Base-by-base conservation (phyloP, 2,797 vertebrate genomes). In the Notamacropus eugenii region DNA sequence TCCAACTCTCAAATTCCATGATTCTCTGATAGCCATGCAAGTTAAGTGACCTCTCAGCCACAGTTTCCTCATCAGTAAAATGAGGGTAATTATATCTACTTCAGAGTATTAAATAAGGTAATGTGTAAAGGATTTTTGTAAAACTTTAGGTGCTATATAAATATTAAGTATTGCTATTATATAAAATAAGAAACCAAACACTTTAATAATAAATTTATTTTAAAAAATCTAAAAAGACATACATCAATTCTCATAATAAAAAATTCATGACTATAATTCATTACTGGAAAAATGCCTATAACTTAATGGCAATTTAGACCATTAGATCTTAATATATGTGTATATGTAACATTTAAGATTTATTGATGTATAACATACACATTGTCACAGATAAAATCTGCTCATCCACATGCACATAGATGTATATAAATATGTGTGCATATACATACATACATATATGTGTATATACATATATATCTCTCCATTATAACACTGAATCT, bases 191-290 rank as follows among this genome's bases (percentile, higher is more conserved):
- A n/a, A 67, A 67, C 11, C 58, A 28, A 67, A n/a, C 1, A n/a
- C 34, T 67, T 67, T 14, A n/a, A 67, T 19, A 67, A n/a, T 67
- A 67, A 67, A 67, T n/a, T 67, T 67, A 67, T 67, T n/a, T 67
- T 67, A 6, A n/a, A n/a, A 67, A n/a, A 19, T 19, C 62, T 19
- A n/a, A 97, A 97, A 97, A 94, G 95, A 97, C 96, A 98, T 62
- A 54, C 91, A 98, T 94, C 96, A 94, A 94, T 87, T 91, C 92
- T 96, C 92, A 92, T 50, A 93, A 94, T 96, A 97, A 98, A n/a
- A n/a, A n/a, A 19, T 67, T 67, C 19, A 19, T 67, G 34, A 67
- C 34, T n/a, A 12, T 59, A 67, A n/a, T n/a, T 67, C 62, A 19
- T 1, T 16, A 19, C 1, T n/a, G 34, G 62, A 67, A 96, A 97